These are phyloP conservation scores for Alosa sapidissima DNA, from an alignment of 2,797 vertebrate genomes.

Conservation along the genomic window DNA sequence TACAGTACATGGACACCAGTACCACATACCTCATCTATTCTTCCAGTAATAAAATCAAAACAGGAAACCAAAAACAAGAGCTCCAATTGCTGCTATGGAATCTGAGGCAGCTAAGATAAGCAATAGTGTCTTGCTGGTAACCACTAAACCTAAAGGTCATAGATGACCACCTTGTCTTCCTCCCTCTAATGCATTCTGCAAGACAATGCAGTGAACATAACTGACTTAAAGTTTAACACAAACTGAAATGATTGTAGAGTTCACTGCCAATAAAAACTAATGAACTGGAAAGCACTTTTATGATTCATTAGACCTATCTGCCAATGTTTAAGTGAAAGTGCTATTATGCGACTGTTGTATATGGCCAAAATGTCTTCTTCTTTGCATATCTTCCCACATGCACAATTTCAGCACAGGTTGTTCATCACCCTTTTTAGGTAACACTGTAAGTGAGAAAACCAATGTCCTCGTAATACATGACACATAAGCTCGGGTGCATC, in stretches of 20 bases:
- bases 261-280: not conserved
- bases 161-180: not conserved
- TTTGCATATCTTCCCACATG: not conserved
- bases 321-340: not conserved
- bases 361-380: not conserved
- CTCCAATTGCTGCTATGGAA: not conserved
- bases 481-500: not conserved
- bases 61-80: not conserved
- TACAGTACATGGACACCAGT: not conserved
- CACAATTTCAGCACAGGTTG: not conserved
- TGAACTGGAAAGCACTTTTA: not conserved
- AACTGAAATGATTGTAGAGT: not conserved
- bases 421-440: slow-evolving; percentile 4
- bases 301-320: not conserved
- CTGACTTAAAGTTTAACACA: not conserved
- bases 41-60: not conserved
- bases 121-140: not conserved
- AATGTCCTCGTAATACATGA: slow-evolving; percentile 9
- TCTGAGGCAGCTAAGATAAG: not conserved
- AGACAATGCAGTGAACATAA: not conserved
- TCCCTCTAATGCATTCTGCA: not conserved
- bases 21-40: not conserved
- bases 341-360: not conserved
- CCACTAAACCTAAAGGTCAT: not conserved
- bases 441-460: not conserved